phyloP scores from a whole-genome alignment of 2,888 invertebrate species.

The Scaptomyza polygonia region DNA sequence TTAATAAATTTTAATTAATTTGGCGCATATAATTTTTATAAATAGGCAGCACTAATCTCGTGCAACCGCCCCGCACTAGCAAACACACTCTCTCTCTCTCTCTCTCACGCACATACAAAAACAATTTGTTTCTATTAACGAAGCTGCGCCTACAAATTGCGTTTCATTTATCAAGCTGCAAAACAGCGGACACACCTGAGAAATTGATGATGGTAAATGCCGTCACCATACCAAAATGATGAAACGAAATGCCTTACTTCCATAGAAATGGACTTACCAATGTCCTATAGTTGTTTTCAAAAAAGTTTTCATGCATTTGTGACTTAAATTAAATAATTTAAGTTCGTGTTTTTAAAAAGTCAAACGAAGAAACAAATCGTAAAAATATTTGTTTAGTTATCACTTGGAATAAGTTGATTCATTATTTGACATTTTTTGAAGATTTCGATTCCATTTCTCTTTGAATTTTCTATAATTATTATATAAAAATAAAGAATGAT shows the following conservation, averaged over 20 bases:
- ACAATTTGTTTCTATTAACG: conserved; percentile 78
- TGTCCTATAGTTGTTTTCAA: conserved; percentile 8
- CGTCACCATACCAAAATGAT: conserved; percentile 34
- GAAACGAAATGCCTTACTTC: neutral
- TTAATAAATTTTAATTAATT: conserved; percentile 76
- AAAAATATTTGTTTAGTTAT: too few species aligned
- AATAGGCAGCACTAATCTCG: conserved; percentile 71
- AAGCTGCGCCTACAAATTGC: conserved; percentile 77
- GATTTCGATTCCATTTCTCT: too few species aligned
- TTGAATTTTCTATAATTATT: too few species aligned
- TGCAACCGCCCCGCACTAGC: conserved; percentile 14
- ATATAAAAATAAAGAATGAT: too few species aligned
- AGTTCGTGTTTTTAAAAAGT: too few species aligned
- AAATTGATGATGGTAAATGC: conserved; percentile 67
- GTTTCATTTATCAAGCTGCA: conserved; percentile 72
- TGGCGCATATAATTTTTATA: conserved; percentile 68
- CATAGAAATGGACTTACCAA: conserved; percentile 5
- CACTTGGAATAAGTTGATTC: too few species aligned
- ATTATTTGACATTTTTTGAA: too few species aligned
- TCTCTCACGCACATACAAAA: conserved; percentile 37
- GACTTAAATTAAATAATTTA: neutral
- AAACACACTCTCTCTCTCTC: neutral
- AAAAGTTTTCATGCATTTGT: neutral
- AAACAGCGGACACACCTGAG: conserved; percentile 64
- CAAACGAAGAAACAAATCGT: too few species aligned